A percentile compares a stretch with the other conserved stretches of the same genome.
phyloP scores from a whole-genome alignment of 2,888 invertebrate species.

The Acronicta psi region DNA sequence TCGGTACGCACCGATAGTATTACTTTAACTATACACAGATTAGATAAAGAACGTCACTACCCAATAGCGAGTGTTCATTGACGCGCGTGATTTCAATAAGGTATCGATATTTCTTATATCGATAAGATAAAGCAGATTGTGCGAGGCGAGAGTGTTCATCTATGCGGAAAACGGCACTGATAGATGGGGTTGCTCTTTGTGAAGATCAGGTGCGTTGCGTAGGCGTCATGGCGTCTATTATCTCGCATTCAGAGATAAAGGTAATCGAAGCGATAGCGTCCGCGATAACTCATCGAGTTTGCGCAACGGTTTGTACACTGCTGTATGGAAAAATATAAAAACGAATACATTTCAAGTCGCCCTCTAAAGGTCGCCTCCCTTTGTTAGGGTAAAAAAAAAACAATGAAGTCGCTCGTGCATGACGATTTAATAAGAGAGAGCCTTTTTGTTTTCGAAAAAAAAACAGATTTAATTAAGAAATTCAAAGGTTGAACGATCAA shows the following conservation, averaged over 20 bases:
- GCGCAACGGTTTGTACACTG: constrained; percentile 53
- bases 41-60: constrained; percentile 57
- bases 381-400: constrained; percentile 38
- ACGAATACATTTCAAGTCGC: constrained; percentile 35
- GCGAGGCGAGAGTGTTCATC: constrained; percentile 69
- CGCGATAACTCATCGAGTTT: constrained; percentile 58
- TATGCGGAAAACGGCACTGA: constrained; percentile 66
- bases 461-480: constrained; percentile 48
- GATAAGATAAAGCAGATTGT: constrained; percentile 74
- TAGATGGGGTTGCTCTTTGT: constrained; percentile 50
- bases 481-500: constrained; percentile 41
- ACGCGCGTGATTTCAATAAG: constrained; percentile 79
- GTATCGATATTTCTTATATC: constrained; percentile 73
- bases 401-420: constrained; percentile 43
- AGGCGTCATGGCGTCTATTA: constrained; percentile 63
- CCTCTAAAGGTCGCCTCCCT: constrained; percentile 38
- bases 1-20: constrained; percentile 46
- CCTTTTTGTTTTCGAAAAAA: constrained; percentile 30
- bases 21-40: constrained; percentile 53
- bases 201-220: constrained; percentile 64
- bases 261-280: constrained; percentile 66
- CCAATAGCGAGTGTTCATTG: constrained; percentile 72
- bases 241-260: constrained; percentile 73
- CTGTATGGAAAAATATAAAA: constrained; percentile 33
- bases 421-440: constrained; percentile 39